A percentile compares a stretch with the other conserved stretches of the same genome.
These are phyloP conservation scores for Zoanthus gigantus DNA, from an alignment of 92 coral and sea anemone genomes.

Conservation along the genomic window DNA sequence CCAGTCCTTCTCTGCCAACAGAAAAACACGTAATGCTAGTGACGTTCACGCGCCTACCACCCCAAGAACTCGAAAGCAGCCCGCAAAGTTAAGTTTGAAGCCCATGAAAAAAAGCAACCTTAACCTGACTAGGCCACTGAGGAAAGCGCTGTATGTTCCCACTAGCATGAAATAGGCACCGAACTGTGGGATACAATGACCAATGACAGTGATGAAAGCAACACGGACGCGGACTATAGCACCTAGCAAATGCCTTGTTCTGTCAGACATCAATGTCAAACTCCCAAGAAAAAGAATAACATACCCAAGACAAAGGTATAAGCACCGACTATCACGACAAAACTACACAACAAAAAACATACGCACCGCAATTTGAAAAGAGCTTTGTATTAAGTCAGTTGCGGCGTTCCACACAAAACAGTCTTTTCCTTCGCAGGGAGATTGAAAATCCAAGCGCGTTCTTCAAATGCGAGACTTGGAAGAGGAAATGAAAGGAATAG, in stretches of 20 bases:
- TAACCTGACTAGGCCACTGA: background rate
- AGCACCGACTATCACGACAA: constrained; percentile 6
- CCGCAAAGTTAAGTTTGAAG: background rate
- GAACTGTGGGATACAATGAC: background rate
- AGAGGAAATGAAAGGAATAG: too few relatives aligned
- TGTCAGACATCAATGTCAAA: too few relatives aligned
- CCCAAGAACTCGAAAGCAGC: too few relatives aligned
- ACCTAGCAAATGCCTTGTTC: background rate
- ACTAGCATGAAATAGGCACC: too few relatives aligned
- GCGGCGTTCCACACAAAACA: background rate
- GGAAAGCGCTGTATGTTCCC: background rate
- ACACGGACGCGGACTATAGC: background rate
- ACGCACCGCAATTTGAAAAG: background rate
- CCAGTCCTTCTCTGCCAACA: too few relatives aligned
- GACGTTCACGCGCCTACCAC: background rate
- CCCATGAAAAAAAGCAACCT: background rate
- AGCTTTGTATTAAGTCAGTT: background rate
- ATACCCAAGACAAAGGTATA: background rate
- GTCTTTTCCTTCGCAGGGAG: too few relatives aligned
- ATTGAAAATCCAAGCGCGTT: too few relatives aligned
- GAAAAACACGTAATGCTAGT: background rate
- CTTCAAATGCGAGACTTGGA: too few relatives aligned
- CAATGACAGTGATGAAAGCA: background rate
- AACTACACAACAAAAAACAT: constrained; percentile 4
- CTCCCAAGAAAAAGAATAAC: too few relatives aligned